phyloP scores from a whole-genome alignment of 1,140 invertebrate genomes.

The Hydropsyche tenuis region DNA sequence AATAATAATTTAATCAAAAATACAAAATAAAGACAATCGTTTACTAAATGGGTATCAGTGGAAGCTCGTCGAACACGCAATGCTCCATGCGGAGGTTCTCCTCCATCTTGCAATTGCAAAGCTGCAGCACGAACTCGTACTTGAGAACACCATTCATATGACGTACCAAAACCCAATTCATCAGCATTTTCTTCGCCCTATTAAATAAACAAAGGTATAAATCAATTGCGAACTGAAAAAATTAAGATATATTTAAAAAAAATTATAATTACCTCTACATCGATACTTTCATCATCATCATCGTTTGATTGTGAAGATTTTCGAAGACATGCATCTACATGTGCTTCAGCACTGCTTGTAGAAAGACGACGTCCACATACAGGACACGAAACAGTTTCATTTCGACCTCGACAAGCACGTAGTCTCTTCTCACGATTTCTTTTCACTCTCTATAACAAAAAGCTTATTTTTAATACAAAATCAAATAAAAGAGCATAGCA shows the following conservation, averaged over 20 bases:
- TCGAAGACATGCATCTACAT: slow-evolving; percentile 45
- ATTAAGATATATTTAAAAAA: neutral
- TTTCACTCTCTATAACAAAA: slow-evolving; percentile 44
- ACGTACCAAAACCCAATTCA: slow-evolving; percentile 29
- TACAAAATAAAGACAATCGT: neutral
- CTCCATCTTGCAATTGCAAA: slow-evolving; percentile 51
- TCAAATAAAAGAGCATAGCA: too few species aligned
- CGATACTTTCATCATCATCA: slow-evolving; percentile 58
- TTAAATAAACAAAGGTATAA: neutral
- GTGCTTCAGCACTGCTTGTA: slow-evolving; percentile 51
- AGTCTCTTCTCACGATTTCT: slow-evolving; percentile 41
- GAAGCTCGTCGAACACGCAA: slow-evolving; percentile 53
- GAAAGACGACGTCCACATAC: slow-evolving; percentile 35
- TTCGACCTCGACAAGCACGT: slow-evolving; percentile 25
- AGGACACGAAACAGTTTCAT: slow-evolving; percentile 32
- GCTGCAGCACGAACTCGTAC: slow-evolving; percentile 58
- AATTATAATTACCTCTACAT: slow-evolving; percentile 56
- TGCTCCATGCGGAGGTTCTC: slow-evolving; percentile 48
- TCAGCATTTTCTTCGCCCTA: slow-evolving; percentile 30
- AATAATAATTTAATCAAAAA: neutral
- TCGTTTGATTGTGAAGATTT: slow-evolving; percentile 53
- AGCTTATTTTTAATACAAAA: too few species aligned
- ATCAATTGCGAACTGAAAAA: neutral
- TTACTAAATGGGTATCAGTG: slow-evolving; percentile 56
- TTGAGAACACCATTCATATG: slow-evolving; percentile 57